Evolutionary conservation across 2,888 invertebrate genomes (phyloP).

Genomic region (Scaptomyza caliginosa): DNA sequence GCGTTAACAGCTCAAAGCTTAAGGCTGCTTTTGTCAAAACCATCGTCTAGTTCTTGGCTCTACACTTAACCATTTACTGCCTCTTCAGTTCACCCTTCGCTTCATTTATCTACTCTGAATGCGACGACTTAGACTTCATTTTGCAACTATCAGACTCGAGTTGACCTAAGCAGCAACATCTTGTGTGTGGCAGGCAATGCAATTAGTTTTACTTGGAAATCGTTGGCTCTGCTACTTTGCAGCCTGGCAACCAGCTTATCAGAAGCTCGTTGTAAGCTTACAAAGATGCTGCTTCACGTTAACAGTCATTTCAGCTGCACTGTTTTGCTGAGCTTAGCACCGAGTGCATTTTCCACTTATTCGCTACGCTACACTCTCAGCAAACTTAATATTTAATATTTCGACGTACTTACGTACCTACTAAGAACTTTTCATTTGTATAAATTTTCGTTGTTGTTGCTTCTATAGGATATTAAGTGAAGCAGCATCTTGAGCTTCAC

Average conservation of each 20-base stretch:
- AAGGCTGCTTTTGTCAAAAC: conserved; percentile 57
- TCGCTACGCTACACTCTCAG: background rate
- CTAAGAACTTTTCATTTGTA: conserved; percentile 10
- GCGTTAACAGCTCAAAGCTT: conserved; percentile 51
- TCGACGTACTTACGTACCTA: too few relatives aligned
- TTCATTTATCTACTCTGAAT: background rate
- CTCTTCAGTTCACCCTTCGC: too few relatives aligned
- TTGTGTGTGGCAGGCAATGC: conserved; percentile 29
- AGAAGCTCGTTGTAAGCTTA: conserved; percentile 13
- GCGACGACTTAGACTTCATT: background rate
- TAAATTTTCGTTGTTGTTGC: conserved; percentile 4
- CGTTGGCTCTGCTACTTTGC: conserved; percentile 11
- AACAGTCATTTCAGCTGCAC: conserved; percentile 6
- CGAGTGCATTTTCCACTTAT: conserved; percentile 3
- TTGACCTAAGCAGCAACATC: conserved; percentile 16
- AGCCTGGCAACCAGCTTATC: conserved; percentile 22
- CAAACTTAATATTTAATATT: conserved; percentile 45
- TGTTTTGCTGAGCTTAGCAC: background rate
- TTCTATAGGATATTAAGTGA: conserved; percentile 52
- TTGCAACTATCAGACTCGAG: conserved; percentile 23
- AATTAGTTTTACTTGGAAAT: conserved; percentile 34
- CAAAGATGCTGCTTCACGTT: conserved; percentile 25
- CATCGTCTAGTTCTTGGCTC: too few relatives aligned
- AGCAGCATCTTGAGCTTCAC: conserved; percentile 34
- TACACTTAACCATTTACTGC: too few relatives aligned